A percentile compares a stretch with the other conserved stretches of the same genome.
Conservation (phyloP, 2,888 invertebrate species). For the Trachelus stipa region DNA sequence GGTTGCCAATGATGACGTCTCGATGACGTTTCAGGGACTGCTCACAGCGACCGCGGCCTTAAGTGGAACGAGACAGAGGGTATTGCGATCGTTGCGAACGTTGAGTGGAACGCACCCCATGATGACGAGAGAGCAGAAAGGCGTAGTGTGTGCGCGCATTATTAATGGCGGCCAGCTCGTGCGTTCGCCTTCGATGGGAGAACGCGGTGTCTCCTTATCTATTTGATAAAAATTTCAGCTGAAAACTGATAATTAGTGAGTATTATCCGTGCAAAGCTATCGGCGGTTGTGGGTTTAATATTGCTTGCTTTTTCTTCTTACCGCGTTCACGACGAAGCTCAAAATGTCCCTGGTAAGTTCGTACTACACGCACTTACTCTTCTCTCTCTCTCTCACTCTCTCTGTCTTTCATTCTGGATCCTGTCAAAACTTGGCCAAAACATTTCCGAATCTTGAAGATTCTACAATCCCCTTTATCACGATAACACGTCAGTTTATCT, state of each 20-base stretch:
- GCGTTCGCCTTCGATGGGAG: slow-evolving; percentile 5
- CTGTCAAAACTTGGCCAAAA: slow-evolving; percentile 17
- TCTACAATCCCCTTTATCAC: slow-evolving; percentile 4
- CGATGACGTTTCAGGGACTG: no score
- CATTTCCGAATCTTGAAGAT: slow-evolving; percentile 10
- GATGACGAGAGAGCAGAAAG: neutral
- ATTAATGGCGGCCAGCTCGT: slow-evolving; percentile 18
- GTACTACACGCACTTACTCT: slow-evolving; percentile 16
- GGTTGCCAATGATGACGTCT: no score
- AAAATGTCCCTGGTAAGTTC: slow-evolving; percentile 58
- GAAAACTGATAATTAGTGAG: slow-evolving; percentile 18
- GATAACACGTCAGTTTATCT: neutral
- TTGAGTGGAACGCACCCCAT: neutral
- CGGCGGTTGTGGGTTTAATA: slow-evolving; percentile 3
- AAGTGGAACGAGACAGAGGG: no score
- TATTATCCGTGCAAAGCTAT: neutral
- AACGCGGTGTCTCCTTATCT: slow-evolving; percentile 12
- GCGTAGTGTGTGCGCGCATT: slow-evolving; percentile 17
- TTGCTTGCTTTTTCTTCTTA: slow-evolving; percentile 13
- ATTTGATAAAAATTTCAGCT: slow-evolving; percentile 18
- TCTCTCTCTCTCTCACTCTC: slow-evolving; percentile 20
- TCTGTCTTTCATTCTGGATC: slow-evolving; percentile 24
- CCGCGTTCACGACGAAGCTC: slow-evolving; percentile 48
- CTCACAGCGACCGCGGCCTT: no score
- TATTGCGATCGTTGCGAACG: no score